Evolutionary conservation across 2,888 invertebrate genomes (phyloP).

Genomic region (Euzetes globulus): DNA sequence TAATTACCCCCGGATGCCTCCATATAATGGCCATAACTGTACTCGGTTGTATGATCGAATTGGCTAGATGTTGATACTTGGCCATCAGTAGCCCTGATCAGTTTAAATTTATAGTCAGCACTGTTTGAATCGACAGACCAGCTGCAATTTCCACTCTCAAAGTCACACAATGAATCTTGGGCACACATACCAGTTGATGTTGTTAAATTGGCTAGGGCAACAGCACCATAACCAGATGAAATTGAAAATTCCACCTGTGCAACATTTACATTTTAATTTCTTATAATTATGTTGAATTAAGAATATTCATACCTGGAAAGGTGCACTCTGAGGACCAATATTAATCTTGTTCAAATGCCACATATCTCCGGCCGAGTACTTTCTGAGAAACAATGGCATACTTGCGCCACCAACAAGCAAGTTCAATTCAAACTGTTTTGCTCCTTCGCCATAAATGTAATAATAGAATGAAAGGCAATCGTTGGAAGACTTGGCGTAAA

Average conservation of each 20-base stretch:
- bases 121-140: not conserved
- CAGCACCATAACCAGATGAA: not conserved
- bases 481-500: not conserved
- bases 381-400: not conserved
- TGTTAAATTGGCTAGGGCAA: not conserved
- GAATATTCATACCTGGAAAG: not conserved
- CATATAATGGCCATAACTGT: not conserved
- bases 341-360: not conserved
- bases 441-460: not conserved
- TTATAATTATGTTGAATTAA: not conserved
- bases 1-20: not conserved
- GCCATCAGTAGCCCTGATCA: not conserved
- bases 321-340: not conserved
- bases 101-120: not conserved
- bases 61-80: not conserved
- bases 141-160: conserved; percentile 26
- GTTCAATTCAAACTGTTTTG: not conserved
- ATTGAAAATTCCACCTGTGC: not conserved
- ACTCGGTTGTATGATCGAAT: conserved; percentile 18
- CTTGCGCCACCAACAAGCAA: too few relatives aligned
- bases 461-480: not conserved
- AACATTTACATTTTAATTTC: not conserved
- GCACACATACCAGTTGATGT: not conserved
- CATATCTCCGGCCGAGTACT: not conserved
- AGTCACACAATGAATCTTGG: conserved; percentile 1